Evolutionary conservation across 2,888 invertebrate species (phyloP), one percentile per base, ranked within the genome.

Genomic region (Troglohyphantes excavatus): DNA sequence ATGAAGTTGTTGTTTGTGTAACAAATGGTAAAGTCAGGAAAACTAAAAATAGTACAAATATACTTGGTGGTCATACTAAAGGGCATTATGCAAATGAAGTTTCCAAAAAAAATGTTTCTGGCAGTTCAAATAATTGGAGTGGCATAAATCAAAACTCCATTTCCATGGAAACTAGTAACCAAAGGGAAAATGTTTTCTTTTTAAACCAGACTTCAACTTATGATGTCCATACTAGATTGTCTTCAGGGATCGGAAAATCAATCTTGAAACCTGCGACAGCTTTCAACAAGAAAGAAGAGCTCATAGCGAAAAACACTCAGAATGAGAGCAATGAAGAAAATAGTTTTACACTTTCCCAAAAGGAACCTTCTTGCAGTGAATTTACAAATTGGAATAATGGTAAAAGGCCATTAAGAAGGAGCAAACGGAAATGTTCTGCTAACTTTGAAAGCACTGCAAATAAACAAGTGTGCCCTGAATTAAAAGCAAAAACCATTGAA

Each of bases 161-260:
- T n/a, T n/a, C 5, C 17, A 13, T 53, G 53, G n/a, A 53, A 53
- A 17, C 17, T 17, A 53, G 9, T 6, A 33, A 53, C 5, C 5
- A 1, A n/a, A 17, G n/a, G 17, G n/a, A 5, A 53, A 2, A 53
- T 53, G 3, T 53, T n/a, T 53, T 53, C 53, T 53, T n/a, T 53
- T n/a, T 53, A 17, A 53, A 53, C 53, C 53, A 53, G 53, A 53
- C n/a, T 53, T 53, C 53, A 53, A 53, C 13, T n/a, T 53, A 53
- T 2, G 39, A 13, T 3, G 39, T 39, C 13, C 39, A 39, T 11
- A 39, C 39, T 11, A 39, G 39, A 3, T 39, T 39, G 3, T 39
- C 39, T 39, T 39, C 39, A 39, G 39, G 7, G 39, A 39, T 11
- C 1, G 3, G 13, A n/a, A 39, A 13, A 39, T 39, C 39, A 39